phyloP scores from a whole-genome alignment of 30 jellyfish, hydroid and myxozoan genomes.

The Turritopsis dohrnii region DNA sequence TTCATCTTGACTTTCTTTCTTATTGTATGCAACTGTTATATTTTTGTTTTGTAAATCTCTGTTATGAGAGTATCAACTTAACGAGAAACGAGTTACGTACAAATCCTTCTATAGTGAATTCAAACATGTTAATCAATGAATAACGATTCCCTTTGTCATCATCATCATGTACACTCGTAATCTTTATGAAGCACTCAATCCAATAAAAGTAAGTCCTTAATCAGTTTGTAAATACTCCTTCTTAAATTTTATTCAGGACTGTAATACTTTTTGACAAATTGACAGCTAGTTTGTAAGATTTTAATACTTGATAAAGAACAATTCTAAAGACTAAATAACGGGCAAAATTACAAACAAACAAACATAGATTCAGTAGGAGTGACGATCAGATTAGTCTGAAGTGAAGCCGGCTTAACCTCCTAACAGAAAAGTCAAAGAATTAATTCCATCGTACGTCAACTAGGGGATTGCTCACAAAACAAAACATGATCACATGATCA shows the following conservation, averaged over 20 bases:
- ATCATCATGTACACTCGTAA: neutral
- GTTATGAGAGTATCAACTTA: neutral
- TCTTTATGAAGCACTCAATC: neutral
- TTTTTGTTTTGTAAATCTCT: neutral
- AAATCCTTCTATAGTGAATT: neutral
- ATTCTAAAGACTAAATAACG: neutral
- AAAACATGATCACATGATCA: too few relatives aligned
- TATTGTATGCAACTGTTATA: neutral
- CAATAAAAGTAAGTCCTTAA: neutral
- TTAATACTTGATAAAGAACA: neutral
- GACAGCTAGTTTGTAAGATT: neutral
- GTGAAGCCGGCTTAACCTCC: neutral
- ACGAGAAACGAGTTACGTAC: neutral
- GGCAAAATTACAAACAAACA: neutral
- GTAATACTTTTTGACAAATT: neutral
- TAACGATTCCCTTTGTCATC: neutral
- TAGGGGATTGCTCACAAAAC: too few relatives aligned
- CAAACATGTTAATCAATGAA: neutral
- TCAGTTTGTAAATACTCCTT: neutral
- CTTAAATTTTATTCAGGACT: neutral
- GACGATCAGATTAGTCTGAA: neutral
- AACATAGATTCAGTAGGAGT: neutral
- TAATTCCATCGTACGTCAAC: too few relatives aligned
- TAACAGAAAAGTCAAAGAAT: neutral
- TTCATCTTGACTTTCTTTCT: neutral